Evolutionary conservation across 2,888 invertebrate genomes (phyloP), one percentile per base, ranked within the genome.

Genomic region (Cephus pygmeus): DNA sequence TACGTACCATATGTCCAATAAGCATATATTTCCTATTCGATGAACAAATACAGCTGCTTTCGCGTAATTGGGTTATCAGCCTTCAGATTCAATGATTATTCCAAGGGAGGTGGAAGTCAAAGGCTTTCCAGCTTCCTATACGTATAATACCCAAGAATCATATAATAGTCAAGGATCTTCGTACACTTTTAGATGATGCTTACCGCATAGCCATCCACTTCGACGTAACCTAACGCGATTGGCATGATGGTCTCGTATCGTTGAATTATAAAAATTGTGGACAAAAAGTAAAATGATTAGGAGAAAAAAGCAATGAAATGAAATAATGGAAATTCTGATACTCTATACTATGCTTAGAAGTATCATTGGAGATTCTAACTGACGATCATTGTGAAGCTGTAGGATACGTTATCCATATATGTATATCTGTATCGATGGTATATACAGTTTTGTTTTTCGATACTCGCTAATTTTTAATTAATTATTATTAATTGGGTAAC

Each of bases 101-200:
- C 77, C 79, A 79, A 76, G 78, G 69, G 12, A 34, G 15, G 31
- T 23, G 15, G 56, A 56, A 12, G 12, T 31, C 33, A 35, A 34
- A 12, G 87, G 86, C 87, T 87, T 87, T 87, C 84, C 85, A 87
- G 86, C 87, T 87, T 87, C 87, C 87, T 87, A 87, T 83, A 84
- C 84, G 86, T 86, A 86, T 84, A 81, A 15, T 12, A 35, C 6
- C 69, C 87, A 85, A 86, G 86, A 86, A 86, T 86, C 82, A 86
- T 85, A 84, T 84, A 83, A 85, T 86, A 86, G 84, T 83, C 78
- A 83, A 83, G 82, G 85, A 85, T 82, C 80, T 75, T 77, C 78
- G 75, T 71, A 12, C 1, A 31, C 31, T 1, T 71, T 71, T 31
- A 31, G 4, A 15, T 71, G 71, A 31, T 23, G 15, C 71, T 71